Percentiles rank a stretch among this genome's conserved stretches.
Evolutionary conservation across 2,888 invertebrate genomes (phyloP).

Genomic region (Drosophila atripex): DNA sequence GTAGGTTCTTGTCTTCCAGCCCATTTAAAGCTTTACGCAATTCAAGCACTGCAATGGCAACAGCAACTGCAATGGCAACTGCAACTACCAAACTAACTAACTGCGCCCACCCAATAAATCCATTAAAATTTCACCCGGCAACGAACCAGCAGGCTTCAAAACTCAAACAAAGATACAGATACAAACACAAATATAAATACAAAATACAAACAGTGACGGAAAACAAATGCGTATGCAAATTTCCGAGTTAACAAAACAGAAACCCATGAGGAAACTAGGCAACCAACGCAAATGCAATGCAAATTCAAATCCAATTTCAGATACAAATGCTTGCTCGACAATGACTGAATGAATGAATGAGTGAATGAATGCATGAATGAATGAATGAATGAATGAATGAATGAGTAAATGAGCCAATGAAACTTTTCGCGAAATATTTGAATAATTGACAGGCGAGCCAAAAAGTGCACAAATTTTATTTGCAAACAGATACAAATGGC

Average conservation of each 20-base stretch:
- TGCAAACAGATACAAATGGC: constrained; percentile 8
- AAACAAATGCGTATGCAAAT: constrained; percentile 44
- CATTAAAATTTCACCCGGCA: constrained; percentile 31
- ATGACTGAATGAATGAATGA: background rate
- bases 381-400: constrained; percentile 34
- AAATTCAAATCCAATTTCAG: background rate
- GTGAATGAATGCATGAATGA: constrained; percentile 16
- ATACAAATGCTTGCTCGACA: background rate
- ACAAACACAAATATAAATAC: constrained; percentile 34
- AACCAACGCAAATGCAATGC: constrained; percentile 23
- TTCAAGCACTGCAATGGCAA: background rate
- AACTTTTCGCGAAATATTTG: constrained; percentile 34
- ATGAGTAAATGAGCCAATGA: constrained; percentile 11
- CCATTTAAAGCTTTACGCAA: constrained; percentile 35
- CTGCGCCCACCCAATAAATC: constrained; percentile 20
- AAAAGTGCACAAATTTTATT: constrained; percentile 49
- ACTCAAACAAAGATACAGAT: constrained; percentile 14
- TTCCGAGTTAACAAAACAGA: constrained; percentile 19
- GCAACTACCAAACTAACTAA: constrained; percentile 11
- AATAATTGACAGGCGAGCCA: constrained; percentile 61
- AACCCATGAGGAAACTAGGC: constrained; percentile 53
- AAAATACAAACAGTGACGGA: constrained; percentile 19
- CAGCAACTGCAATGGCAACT: background rate
- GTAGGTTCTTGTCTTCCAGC: constrained; percentile 43
- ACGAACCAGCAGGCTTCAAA: constrained; percentile 6